Percentiles rank a stretch among this genome's conserved stretches.
Conservation (phyloP, 2,888 invertebrate species). For the Ectobius pallidus region DNA sequence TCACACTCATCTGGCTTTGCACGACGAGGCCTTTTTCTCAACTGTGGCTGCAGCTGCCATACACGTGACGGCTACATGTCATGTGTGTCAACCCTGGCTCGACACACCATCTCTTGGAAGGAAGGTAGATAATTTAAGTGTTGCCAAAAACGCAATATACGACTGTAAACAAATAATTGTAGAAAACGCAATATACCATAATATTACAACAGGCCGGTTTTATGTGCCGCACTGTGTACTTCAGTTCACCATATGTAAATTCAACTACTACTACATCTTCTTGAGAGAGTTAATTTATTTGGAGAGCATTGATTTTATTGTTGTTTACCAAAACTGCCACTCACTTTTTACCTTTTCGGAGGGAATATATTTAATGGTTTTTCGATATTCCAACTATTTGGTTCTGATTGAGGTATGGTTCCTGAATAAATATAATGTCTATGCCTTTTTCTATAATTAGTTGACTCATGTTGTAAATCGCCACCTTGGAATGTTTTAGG, state of each 20-base stretch:
- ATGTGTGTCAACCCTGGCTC: too few relatives aligned
- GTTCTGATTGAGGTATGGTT: not conserved
- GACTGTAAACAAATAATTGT: too few relatives aligned
- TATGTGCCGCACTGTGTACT: too few relatives aligned
- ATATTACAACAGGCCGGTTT: too few relatives aligned
- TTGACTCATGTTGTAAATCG: not conserved
- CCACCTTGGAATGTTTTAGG: not conserved
- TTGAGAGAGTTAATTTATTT: not conserved
- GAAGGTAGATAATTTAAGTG: too few relatives aligned
- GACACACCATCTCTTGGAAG: too few relatives aligned
- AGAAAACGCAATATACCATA: too few relatives aligned
- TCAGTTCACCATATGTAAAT: not conserved
- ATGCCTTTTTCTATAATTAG: not conserved
- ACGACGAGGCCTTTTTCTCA: too few relatives aligned
- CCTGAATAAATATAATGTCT: not conserved
- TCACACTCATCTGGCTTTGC: too few relatives aligned
- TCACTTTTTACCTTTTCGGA: not conserved
- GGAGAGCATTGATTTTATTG: not conserved
- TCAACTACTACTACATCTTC: not conserved
- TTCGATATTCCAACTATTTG: not conserved
- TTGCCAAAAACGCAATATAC: too few relatives aligned
- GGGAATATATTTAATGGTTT: not conserved
- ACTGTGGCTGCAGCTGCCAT: too few relatives aligned
- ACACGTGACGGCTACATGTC: too few relatives aligned
- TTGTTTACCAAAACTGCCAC: not conserved